phyloP scores from a whole-genome alignment of 2,113 vertebrate species.

The Mormyrus iriodes region DNA sequence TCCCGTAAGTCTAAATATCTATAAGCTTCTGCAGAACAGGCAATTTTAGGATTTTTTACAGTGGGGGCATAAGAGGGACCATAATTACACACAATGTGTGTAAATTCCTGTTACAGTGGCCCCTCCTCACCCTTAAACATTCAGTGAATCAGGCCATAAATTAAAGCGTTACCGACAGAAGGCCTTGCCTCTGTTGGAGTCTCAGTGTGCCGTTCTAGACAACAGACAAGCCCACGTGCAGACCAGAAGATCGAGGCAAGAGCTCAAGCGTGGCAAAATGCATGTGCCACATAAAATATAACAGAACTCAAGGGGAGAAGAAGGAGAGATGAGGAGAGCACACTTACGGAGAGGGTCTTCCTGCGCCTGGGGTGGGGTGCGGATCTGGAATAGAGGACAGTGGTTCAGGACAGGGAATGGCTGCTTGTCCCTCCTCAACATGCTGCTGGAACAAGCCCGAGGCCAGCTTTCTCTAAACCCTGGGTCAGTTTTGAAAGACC shows the following conservation, averaged over 20 bases:
- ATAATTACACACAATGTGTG: background rate
- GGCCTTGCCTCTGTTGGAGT: background rate
- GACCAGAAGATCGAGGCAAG: background rate
- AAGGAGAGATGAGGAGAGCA: slow-evolving; percentile 35
- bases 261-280: background rate
- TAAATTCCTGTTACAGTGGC: background rate
- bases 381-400: slow-evolving; percentile 74
- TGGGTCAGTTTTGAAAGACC: slow-evolving; percentile 6
- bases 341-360: slow-evolving; percentile 83
- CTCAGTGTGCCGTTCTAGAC: background rate
- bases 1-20: background rate
- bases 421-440: slow-evolving; percentile 43
- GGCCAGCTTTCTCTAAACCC: slow-evolving; percentile 7
- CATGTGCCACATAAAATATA: background rate
- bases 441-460: slow-evolving; percentile 32
- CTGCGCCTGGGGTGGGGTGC: slow-evolving; percentile 80
- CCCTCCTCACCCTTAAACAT: background rate
- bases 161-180: background rate
- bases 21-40: background rate
- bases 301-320: background rate
- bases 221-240: background rate
- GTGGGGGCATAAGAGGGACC: background rate
- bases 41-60: too few species aligned
- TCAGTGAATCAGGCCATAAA: background rate
- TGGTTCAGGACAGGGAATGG: slow-evolving; percentile 48